These are phyloP conservation scores for Lacanobia oleracea DNA, from an alignment of 2,888 invertebrate species.

Conservation along the genomic window DNA sequence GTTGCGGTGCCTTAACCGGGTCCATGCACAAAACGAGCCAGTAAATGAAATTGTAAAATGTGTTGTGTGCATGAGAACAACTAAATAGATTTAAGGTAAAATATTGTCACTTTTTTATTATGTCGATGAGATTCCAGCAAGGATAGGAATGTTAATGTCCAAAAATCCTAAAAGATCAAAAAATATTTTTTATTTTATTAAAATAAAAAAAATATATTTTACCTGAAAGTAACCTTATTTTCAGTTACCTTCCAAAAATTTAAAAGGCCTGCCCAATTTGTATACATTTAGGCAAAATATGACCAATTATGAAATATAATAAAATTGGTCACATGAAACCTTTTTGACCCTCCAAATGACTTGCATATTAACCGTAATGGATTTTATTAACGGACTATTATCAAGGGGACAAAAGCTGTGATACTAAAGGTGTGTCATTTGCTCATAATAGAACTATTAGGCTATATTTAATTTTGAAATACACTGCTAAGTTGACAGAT, in stretches of 20 bases:
- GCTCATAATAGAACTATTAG: constrained; percentile 31
- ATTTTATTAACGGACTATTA: constrained; percentile 49
- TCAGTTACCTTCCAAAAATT: constrained; percentile 8
- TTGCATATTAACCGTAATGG: constrained; percentile 57
- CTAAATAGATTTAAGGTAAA: too few relatives aligned
- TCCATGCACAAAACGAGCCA: too few relatives aligned
- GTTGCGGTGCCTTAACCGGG: too few relatives aligned
- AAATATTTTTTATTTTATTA: too few relatives aligned
- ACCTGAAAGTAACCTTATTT: background rate
- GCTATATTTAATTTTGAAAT: constrained; percentile 8
- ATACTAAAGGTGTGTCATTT: constrained; percentile 44
- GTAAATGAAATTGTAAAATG: too few relatives aligned
- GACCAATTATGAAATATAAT: constrained; percentile 39
- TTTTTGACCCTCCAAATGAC: constrained; percentile 60
- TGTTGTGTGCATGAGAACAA: too few relatives aligned
- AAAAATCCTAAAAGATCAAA: background rate
- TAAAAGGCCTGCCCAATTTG: constrained; percentile 10
- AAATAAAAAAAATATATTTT: background rate
- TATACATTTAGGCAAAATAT: constrained; percentile 22
- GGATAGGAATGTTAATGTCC: background rate
- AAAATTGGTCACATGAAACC: constrained; percentile 46
- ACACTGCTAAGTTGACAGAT: background rate
- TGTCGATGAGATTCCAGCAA: too few relatives aligned
- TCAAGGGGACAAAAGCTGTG: constrained; percentile 26
- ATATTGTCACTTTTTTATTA: too few relatives aligned